phyloP scores from a whole-genome alignment of 2,113 vertebrate species.

The Hiodon tergisus region DNA sequence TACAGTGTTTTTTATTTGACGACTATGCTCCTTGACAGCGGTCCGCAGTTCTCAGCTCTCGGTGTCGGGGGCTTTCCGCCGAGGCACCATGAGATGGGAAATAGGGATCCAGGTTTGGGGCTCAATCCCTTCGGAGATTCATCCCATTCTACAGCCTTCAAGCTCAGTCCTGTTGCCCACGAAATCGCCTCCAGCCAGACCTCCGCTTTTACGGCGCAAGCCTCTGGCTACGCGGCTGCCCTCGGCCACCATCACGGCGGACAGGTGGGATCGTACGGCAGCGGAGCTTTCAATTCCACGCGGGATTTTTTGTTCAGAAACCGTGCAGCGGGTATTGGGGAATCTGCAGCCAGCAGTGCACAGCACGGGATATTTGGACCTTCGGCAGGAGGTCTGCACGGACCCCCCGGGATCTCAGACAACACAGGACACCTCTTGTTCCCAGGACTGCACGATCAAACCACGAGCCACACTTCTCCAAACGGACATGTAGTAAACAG shows the following conservation, averaged over 20 bases:
- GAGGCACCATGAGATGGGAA: conserved; percentile 79
- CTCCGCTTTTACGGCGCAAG: conserved; percentile 92
- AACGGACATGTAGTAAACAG: conserved; percentile 86
- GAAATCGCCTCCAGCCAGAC: conserved; percentile 87
- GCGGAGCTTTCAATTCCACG: conserved; percentile 87
- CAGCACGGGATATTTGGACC: conserved; percentile 84
- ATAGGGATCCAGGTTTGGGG: conserved; percentile 80
- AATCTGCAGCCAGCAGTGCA: conserved; percentile 68
- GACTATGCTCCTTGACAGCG: conserved; percentile 97
- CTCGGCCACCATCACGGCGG: conserved; percentile 75
- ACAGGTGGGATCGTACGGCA: conserved; percentile 88
- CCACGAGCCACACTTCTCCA: conserved; percentile 80
- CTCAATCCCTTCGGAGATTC: conserved; percentile 83
- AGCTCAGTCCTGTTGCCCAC: conserved; percentile 76
- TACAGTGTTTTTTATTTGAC: conserved; percentile 56
- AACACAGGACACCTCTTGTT: conserved; percentile 90
- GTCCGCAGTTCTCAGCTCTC: conserved; percentile 90
- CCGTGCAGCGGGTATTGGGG: conserved; percentile 76
- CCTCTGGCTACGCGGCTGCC: conserved; percentile 84
- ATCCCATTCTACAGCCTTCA: conserved; percentile 76
- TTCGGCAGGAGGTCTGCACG: conserved; percentile 75
- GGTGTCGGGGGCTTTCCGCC: conserved; percentile 90
- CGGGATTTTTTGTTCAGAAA: conserved; percentile 97
- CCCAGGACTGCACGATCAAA: conserved; percentile 91
- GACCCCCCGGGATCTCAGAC: conserved; percentile 81